Percentiles rank a stretch among this genome's conserved stretches.
These are phyloP conservation scores for Cremastinae sp. DNA, from an alignment of 2,888 invertebrate species.

Conservation along the genomic window DNA sequence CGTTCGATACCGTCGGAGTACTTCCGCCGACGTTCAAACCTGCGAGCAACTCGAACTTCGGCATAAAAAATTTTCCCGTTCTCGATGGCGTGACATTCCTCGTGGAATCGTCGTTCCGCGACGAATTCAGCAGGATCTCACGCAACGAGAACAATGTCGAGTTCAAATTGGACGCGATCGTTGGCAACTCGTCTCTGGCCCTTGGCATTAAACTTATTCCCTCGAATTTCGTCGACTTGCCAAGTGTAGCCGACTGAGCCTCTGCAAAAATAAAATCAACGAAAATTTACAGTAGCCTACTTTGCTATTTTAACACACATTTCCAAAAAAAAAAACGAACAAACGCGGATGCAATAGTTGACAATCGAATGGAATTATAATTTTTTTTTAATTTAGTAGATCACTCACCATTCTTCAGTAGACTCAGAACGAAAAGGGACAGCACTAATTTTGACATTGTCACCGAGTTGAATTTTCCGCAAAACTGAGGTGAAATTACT, in stretches of 20 bases:
- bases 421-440: constrained; percentile 22
- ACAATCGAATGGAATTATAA: neutral
- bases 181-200: constrained; percentile 2
- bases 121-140: constrained; percentile 20
- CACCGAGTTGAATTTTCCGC: constrained; percentile 53
- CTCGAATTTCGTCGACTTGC: constrained; percentile 6
- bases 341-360: neutral
- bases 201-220: constrained; percentile 36
- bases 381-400: neutral
- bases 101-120: neutral
- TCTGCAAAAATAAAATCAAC: constrained; percentile 25
- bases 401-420: constrained; percentile 47
- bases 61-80: constrained; percentile 68
- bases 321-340: neutral
- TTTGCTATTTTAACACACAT: neutral
- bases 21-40: constrained; percentile 69
- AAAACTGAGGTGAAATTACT: constrained; percentile 61
- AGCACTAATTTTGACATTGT: constrained; percentile 58
- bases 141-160: constrained; percentile 10
- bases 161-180: constrained; percentile 20
- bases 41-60: constrained; percentile 70
- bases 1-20: constrained; percentile 19
- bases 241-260: constrained; percentile 31
- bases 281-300: too few species aligned
- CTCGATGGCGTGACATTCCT: constrained; percentile 44